A percentile compares a stretch with the other conserved stretches of the same genome.
Evolutionary conservation across 1,140 invertebrate species (phyloP).

Genomic region (Drosophila mauritiana): DNA sequence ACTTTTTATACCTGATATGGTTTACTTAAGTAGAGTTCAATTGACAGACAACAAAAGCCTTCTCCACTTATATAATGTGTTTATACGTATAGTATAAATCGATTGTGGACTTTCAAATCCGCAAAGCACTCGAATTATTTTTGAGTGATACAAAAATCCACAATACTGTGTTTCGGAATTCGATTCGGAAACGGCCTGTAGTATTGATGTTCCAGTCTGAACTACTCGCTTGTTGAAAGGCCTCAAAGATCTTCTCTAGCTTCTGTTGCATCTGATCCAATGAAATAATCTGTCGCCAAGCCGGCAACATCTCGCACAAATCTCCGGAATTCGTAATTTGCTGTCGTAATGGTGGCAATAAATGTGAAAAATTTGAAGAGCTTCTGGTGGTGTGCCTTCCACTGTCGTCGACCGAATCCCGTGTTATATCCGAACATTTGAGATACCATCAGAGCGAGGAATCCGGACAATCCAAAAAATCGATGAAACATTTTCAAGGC

Average conservation of each 20-base stretch:
- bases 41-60: not conserved
- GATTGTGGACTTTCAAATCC: not conserved
- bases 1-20: not conserved
- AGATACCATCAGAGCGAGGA: conserved; percentile 67
- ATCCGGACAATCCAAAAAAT: conserved; percentile 58
- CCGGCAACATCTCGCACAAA: conserved; percentile 45
- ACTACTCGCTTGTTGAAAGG: not conserved
- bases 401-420: conserved; percentile 72
- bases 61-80: conserved; percentile 12
- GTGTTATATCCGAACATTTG: conserved; percentile 79
- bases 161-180: conserved; percentile 23
- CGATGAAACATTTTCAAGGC: conserved; percentile 60
- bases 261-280: not conserved
- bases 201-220: conserved; percentile 8
- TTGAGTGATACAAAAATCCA: conserved; percentile 6
- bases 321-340: conserved; percentile 63
- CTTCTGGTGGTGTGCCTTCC: conserved; percentile 58
- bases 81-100: not conserved
- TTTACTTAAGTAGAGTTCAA: not conserved
- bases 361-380: conserved; percentile 71
- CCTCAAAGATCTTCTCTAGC: conserved; percentile 29
- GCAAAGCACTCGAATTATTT: not conserved
- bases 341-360: conserved; percentile 57
- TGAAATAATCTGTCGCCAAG: not conserved
- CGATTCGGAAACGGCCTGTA: not conserved